Conservation (phyloP, 1,140 invertebrate species). For the Drosophila subpulchrella region DNA sequence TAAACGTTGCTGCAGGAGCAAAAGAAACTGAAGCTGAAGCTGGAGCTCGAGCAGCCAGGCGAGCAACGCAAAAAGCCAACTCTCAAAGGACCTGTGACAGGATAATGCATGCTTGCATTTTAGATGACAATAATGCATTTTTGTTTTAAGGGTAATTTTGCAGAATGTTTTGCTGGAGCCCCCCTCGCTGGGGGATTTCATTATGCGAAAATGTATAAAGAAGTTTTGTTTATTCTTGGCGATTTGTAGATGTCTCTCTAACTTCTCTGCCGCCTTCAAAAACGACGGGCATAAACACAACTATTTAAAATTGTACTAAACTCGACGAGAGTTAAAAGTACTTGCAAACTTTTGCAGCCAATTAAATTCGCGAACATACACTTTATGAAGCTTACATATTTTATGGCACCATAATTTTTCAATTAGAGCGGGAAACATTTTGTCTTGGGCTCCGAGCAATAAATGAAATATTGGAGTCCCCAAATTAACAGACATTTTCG, state of each 20-base stretch:
- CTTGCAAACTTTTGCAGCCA: constrained; percentile 74
- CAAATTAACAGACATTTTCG: constrained; percentile 49
- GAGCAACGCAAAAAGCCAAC: constrained; percentile 67
- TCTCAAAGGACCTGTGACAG: constrained; percentile 84
- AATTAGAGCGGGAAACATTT: constrained; percentile 65
- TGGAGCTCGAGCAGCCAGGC: constrained; percentile 28
- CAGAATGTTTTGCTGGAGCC: constrained; percentile 66
- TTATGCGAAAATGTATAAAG: constrained; percentile 68
- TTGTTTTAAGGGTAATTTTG: constrained; percentile 83
- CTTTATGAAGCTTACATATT: constrained; percentile 68
- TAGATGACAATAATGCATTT: constrained; percentile 84
- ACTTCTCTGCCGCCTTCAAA: constrained; percentile 33
- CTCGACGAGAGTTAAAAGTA: constrained; percentile 46
- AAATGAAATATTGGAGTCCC: constrained; percentile 67
- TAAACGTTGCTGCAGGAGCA: constrained; percentile 57
- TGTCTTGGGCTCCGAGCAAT: constrained; percentile 58
- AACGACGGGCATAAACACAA: constrained; percentile 37
- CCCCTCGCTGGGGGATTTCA: constrained; percentile 61
- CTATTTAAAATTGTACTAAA: constrained; percentile 74
- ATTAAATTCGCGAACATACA: constrained; percentile 74
- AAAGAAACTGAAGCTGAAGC: constrained; percentile 7
- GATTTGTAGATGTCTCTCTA: constrained; percentile 53
- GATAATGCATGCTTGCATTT: constrained; percentile 84
- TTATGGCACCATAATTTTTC: constrained; percentile 81
- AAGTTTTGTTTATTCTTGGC: constrained; percentile 65